Evolutionary conservation across 2,888 invertebrate genomes (phyloP), one percentile per base, ranked within the genome.

Genomic region (Darwinula stevensoni): DNA sequence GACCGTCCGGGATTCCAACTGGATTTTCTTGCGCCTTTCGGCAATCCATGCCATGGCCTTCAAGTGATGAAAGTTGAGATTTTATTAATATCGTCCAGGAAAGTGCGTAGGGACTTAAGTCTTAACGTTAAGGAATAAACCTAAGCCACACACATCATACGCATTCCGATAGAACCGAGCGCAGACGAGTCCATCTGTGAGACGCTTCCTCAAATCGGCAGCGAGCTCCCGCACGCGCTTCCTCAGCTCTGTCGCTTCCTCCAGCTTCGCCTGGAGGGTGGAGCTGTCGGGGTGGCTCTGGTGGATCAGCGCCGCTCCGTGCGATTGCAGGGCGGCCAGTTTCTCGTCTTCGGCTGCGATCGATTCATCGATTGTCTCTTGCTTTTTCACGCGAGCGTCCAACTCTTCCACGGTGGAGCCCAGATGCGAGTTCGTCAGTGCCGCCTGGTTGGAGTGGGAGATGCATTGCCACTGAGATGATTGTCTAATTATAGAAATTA

Each of bases 141-240:
- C n/a, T n/a, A n/a, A n/a, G n/a, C n/a, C n/a, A n/a, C 42, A 35
- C 39, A 53, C 54, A 49, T 88, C 88, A 3, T 67, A 70, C 4
- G 80, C 78, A 51, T 91, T 88, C 17, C 86, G 61, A 16, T 74
- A 66, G 54, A 91, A 91, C 53, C 82, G 78, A 0, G 80, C 75
- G 42, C 80, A 72, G 3, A 82, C 57, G 14, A 80, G 54, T 1
- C 71, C 67, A 38, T 76, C 73, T 17, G 62, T 64, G n/a, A 94
- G 55, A 36, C 63, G 61, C 31, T 57, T 57, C 36, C 66, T 22
- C n/a, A 9, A 9, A 9, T 6, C 6, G n/a, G 22, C 22, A 22
- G 22, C n/a, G 22, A 22, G 22, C n/a, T 22, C 22, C 22, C n/a
- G 6, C 6, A 22, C 56, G 49, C 61, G 54, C 0, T 44, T 45